Conservation (phyloP, 2,797 vertebrate genomes). For the Anolis apletophallus region DNA sequence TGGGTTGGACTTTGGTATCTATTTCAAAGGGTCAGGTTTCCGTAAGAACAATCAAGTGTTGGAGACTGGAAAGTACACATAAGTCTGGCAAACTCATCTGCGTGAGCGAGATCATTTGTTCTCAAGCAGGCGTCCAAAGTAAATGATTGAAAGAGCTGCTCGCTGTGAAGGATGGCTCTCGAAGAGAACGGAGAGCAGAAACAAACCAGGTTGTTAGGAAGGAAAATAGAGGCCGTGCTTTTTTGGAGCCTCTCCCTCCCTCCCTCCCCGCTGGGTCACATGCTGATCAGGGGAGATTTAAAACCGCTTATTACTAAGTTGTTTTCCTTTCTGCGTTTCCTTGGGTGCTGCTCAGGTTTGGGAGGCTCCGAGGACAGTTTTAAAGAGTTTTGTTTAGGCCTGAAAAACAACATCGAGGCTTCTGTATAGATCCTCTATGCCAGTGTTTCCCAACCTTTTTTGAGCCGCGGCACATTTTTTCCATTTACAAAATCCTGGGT, state of each 20-base stretch:
- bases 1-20: slow-evolving; percentile 81
- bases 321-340: slow-evolving; percentile 64
- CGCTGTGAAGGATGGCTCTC: slow-evolving; percentile 79
- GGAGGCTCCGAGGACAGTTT: slow-evolving; percentile 51
- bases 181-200: slow-evolving; percentile 77
- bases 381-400: slow-evolving; percentile 47
- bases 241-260: slow-evolving; percentile 76
- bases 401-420: slow-evolving; percentile 43
- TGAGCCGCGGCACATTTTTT: no score
- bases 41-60: slow-evolving; percentile 88
- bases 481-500: no score
- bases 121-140: slow-evolving; percentile 81
- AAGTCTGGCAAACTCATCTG: slow-evolving; percentile 90
- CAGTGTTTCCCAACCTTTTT: no score
- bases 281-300: slow-evolving; percentile 75
- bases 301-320: slow-evolving; percentile 69
- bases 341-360: slow-evolving; percentile 63
- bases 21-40: slow-evolving; percentile 90
- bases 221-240: slow-evolving; percentile 78
- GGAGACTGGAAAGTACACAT: slow-evolving; percentile 87
- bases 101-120: slow-evolving; percentile 80
- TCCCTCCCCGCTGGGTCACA: slow-evolving; percentile 79
- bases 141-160: slow-evolving; percentile 82
- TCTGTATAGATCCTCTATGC: slow-evolving; percentile 1
- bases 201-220: slow-evolving; percentile 80